Evolutionary conservation across 2,113 vertebrate genomes (phyloP).

Genomic region (Coptodon rendalli): DNA sequence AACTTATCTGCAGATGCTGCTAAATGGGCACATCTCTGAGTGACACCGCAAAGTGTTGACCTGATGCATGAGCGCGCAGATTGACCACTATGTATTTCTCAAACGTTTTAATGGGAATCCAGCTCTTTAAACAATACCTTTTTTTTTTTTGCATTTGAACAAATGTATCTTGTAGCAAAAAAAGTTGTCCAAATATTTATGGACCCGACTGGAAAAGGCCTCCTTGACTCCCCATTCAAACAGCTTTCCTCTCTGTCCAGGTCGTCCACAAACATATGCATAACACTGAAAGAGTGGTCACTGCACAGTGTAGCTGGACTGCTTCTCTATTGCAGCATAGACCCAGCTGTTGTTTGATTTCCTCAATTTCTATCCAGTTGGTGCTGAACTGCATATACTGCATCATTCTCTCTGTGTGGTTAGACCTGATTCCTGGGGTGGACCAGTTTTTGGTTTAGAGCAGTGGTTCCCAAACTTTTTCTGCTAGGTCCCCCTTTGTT

Average conservation of each 20-base stretch:
- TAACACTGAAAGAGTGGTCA: background rate
- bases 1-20: constrained; percentile 29
- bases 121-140: background rate
- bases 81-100: background rate
- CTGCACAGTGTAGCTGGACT: background rate
- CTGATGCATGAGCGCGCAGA: background rate
- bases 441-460: background rate
- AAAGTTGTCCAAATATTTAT: background rate
- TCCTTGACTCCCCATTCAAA: background rate
- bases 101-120: background rate
- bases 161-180: background rate
- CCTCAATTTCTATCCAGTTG: background rate
- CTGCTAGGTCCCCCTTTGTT: too few species aligned
- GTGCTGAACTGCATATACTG: background rate
- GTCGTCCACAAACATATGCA: background rate
- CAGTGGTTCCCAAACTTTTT: too few species aligned
- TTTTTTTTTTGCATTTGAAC: background rate
- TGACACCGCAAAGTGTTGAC: background rate
- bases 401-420: background rate
- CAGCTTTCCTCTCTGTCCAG: background rate
- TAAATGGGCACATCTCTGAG: background rate
- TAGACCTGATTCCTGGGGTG: background rate
- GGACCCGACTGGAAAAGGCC: background rate
- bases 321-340: background rate
- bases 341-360: background rate